Base-by-base conservation (phyloP, 2,888 invertebrate genomes). In the Drosophila mimica region DNA sequence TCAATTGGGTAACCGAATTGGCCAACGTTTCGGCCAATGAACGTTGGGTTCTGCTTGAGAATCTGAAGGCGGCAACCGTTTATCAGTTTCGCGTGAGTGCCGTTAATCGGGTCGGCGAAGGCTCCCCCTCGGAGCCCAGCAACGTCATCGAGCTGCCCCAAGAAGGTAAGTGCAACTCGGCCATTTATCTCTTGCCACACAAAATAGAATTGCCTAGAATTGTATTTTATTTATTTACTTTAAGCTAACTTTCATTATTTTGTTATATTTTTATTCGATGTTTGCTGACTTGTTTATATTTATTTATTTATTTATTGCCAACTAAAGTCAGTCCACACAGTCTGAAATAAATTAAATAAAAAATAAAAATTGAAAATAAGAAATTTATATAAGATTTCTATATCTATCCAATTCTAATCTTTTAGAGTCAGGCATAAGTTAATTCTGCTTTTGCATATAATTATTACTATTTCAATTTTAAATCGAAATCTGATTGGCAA, bases 41-140 rank as follows among this genome's bases (percentile, higher is more conserved):
- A 80, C 95, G 97, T 56, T 97, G 96, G 96, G 95, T 97, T 15
- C 93, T 98, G 43, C 94, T 99, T 57, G 96, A 96, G 49, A 97
- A 97, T 91, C 94, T 99, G 56, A 98, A 98, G 93, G 99, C 99
- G 0, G 98, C 99, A 0, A 97, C 98, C 0, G 96, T 97, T 0
- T 99, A 99, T 93, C 98, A 99, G 93, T 99, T 99, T 93, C 95
- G 99, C 74, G 97, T 99, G n/a, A 97, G 97, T 76, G 98, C 99
- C 17, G 97, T 98, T 15, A 99, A 99, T 93, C 96, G 97, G 58
- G 98, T 99, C 1, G 99, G 99, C 0, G 98, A 99, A 92, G 99
- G 99, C 4, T 96, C 97, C 1, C 96, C 98, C 3, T 98, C 98
- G 0, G 96, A 96, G 70, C 96, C 98, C 0, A 98, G 98, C 79